Percentiles rank a stretch among this genome's conserved stretches.
phyloP scores from a whole-genome alignment of 2,113 vertebrate species.

The Gallinago undulata region DNA sequence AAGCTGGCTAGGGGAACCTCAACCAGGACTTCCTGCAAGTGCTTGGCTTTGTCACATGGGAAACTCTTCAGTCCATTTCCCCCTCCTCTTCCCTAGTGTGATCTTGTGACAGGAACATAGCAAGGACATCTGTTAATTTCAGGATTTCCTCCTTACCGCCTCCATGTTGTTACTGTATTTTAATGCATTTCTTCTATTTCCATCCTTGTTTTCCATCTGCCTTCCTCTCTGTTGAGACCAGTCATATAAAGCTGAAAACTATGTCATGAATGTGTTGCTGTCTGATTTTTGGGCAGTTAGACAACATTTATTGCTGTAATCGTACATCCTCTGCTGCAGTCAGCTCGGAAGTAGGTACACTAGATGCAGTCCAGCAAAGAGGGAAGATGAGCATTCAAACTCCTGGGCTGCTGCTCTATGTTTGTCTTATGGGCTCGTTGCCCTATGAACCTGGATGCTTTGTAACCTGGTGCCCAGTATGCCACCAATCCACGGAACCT shows the following conservation, averaged over 20 bases:
- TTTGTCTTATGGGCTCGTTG: not conserved
- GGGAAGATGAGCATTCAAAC: fast-evolving
- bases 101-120: not conserved
- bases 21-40: not conserved
- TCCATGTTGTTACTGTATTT: not conserved
- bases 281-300: not conserved
- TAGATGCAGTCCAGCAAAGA: not conserved
- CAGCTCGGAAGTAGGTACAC: not conserved
- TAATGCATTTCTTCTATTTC: not conserved
- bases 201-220: not conserved
- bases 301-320: not conserved
- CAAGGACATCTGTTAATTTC: not conserved
- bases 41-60: not conserved
- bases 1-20: not conserved
- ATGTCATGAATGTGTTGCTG: not conserved
- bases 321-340: not conserved
- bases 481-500: not conserved
- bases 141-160: not conserved
- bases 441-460: not conserved
- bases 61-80: not conserved
- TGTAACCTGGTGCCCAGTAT: not conserved
- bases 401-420: not conserved
- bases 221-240: not conserved
- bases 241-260: not conserved
- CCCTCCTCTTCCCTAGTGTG: not conserved